These are phyloP conservation scores for Megalops cyprinoides DNA, from an alignment of 2,797 vertebrate species.

Conservation along the genomic window DNA sequence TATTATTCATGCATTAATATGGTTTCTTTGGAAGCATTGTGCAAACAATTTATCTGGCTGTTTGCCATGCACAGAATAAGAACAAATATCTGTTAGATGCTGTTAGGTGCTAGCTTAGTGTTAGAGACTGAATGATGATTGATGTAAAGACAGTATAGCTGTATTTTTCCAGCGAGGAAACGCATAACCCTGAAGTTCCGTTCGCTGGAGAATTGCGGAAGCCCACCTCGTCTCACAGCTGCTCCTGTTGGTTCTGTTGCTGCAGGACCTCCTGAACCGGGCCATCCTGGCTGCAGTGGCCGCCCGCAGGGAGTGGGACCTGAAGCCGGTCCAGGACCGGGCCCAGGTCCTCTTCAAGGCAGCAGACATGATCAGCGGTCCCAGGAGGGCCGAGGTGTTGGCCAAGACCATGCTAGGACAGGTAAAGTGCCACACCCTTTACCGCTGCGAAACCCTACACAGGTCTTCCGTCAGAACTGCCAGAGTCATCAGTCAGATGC, in stretches of 20 bases:
- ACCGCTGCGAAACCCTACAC: neutral
- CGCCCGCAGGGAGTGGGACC: constrained; percentile 88
- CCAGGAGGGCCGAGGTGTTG: constrained; percentile 83
- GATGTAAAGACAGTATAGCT: neutral
- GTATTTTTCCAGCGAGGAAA: neutral
- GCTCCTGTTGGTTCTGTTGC: neutral
- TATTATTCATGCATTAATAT: neutral
- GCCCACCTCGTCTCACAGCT: neutral
- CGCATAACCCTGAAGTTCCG: too few species aligned
- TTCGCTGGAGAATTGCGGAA: neutral
- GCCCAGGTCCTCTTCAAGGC: constrained; percentile 90
- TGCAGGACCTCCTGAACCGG: constrained; percentile 86
- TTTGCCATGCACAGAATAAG: too few species aligned
- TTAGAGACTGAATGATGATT: neutral
- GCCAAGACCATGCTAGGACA: constrained; percentile 97
- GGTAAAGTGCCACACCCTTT: constrained; percentile 62
- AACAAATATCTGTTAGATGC: too few species aligned
- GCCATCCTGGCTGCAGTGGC: constrained; percentile 84
- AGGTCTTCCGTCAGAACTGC: neutral
- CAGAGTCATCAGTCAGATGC: too few species aligned
- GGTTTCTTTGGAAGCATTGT: too few species aligned
- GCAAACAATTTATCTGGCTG: too few species aligned
- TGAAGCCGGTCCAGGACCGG: constrained; percentile 84
- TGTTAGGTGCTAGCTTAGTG: too few species aligned
- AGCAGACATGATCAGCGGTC: constrained; percentile 85